phyloP scores from a whole-genome alignment of 2,888 invertebrate species.

The Neoscelio sp. region DNA sequence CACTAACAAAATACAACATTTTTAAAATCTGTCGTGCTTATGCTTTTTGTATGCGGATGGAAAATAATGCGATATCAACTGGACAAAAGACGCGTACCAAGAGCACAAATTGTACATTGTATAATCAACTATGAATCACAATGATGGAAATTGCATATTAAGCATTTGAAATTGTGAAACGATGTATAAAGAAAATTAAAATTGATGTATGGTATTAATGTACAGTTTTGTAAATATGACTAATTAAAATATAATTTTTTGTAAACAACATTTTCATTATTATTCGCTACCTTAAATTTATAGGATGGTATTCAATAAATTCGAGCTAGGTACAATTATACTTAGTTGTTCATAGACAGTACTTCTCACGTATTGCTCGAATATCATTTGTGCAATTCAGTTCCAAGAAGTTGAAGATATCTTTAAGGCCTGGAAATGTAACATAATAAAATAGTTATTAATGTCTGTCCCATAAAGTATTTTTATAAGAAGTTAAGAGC shows the following conservation, averaged over 20 bases:
- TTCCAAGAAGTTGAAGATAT: constrained; percentile 33
- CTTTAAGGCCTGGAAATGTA: constrained; percentile 30
- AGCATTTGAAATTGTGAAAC: constrained; percentile 39
- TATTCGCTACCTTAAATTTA: constrained; percentile 11
- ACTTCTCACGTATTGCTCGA: not conserved
- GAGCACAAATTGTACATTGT: constrained; percentile 29
- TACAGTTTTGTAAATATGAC: constrained; percentile 64
- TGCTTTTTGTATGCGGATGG: constrained; percentile 49
- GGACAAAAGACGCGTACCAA: constrained; percentile 19
- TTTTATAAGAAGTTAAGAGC: not conserved
- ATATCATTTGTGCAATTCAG: constrained; percentile 20
- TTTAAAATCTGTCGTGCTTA: constrained; percentile 36
- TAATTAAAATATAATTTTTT: constrained; percentile 62
- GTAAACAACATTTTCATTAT: constrained; percentile 26
- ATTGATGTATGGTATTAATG: constrained; percentile 50
- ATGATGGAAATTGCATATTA: constrained; percentile 41
- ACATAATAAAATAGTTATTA: not conserved
- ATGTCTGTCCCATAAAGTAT: too few relatives aligned
- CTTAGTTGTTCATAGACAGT: too few relatives aligned
- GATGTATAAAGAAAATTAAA: constrained; percentile 42
- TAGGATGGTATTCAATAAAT: not conserved
- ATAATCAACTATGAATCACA: constrained; percentile 36
- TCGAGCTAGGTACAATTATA: too few relatives aligned
- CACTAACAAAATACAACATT: constrained; percentile 16
- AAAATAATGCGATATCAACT: constrained; percentile 24